phyloP scores from a whole-genome alignment of 2,888 invertebrate species.

The Herminia tarsipennalis region DNA sequence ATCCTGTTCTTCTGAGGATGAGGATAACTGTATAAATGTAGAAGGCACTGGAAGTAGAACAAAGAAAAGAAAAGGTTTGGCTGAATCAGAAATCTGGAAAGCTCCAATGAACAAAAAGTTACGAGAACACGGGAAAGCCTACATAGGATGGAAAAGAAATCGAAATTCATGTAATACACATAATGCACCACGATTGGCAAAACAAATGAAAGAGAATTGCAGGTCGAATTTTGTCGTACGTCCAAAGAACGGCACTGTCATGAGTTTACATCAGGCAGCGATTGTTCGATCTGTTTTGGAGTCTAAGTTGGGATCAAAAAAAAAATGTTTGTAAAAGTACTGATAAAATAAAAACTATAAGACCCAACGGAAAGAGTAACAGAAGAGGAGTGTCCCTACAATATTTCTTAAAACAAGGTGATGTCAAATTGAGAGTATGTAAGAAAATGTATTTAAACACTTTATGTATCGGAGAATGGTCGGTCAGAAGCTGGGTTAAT shows the following conservation, averaged over 20 bases:
- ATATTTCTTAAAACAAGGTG: slow-evolving; percentile 6
- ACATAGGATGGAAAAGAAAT: neutral
- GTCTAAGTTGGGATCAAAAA: slow-evolving; percentile 12
- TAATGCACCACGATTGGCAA: neutral
- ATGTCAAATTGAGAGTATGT: slow-evolving; percentile 8
- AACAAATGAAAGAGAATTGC: too few species aligned
- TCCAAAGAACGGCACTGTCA: slow-evolving; percentile 10
- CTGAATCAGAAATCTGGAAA: neutral
- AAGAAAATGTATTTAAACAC: slow-evolving; percentile 8
- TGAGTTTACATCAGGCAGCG: slow-evolving; percentile 9
- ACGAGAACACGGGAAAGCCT: neutral
- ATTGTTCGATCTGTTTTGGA: slow-evolving; percentile 12
- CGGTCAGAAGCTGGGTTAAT: neutral
- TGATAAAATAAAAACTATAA: neutral
- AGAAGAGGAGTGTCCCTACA: slow-evolving; percentile 3
- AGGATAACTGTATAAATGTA: too few species aligned
- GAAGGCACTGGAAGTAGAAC: neutral
- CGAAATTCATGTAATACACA: too few species aligned
- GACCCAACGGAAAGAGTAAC: slow-evolving; percentile 13
- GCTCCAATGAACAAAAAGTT: neutral
- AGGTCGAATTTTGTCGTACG: neutral
- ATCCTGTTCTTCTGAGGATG: too few species aligned
- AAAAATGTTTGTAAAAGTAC: neutral
- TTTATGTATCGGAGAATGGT: slow-evolving; percentile 1
- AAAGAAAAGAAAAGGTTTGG: neutral